Conservation (phyloP, 2,113 vertebrate genomes). For the Cranoglanis bouderius region DNA sequence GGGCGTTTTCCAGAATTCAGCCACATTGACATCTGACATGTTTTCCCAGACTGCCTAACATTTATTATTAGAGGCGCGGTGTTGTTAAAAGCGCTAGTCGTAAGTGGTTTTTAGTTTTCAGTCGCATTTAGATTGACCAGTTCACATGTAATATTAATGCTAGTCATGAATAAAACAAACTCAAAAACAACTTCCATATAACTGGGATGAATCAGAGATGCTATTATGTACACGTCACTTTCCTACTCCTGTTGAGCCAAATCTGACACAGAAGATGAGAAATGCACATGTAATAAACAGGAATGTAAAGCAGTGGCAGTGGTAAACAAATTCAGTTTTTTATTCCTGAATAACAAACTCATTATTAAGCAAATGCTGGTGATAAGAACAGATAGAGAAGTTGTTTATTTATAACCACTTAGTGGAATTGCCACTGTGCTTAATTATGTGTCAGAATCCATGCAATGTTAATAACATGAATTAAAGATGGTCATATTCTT, state of each 20-base stretch:
- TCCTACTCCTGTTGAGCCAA: background rate
- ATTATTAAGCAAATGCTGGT: background rate
- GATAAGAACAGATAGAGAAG: background rate
- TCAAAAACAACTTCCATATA: background rate
- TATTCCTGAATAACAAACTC: background rate
- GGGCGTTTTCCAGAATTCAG: background rate
- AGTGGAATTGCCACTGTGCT: background rate
- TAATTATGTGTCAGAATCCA: background rate
- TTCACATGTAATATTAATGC: background rate
- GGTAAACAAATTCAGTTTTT: background rate
- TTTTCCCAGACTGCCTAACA: background rate
- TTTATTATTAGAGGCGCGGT: background rate
- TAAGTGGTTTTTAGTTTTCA: background rate
- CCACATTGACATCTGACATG: background rate
- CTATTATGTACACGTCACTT: background rate
- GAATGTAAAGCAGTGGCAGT: background rate
- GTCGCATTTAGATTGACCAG: background rate
- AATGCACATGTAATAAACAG: background rate
- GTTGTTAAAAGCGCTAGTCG: background rate
- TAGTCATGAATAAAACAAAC: slow-evolving; percentile 1
- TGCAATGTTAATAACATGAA: slow-evolving; percentile 1
- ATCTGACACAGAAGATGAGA: background rate
- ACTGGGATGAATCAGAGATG: background rate
- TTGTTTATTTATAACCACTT: background rate
- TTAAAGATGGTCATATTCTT: background rate